These are phyloP conservation scores for Orius insidiosus DNA, from an alignment of 1,140 invertebrate species.

Conservation along the genomic window DNA sequence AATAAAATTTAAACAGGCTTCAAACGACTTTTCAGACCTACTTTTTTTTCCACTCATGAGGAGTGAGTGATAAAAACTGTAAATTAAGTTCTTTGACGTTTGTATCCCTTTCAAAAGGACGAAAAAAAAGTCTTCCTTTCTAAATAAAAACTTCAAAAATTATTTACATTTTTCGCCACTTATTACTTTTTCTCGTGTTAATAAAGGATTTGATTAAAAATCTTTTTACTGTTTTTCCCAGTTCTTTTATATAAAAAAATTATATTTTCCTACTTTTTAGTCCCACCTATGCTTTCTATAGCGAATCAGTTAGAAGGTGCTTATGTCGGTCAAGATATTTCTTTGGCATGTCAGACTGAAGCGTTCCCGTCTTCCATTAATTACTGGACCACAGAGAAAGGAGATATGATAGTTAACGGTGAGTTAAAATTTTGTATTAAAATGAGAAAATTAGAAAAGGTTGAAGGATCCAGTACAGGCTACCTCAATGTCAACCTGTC, in stretches of 20 bases:
- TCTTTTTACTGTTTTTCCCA: neutral
- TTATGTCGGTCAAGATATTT: slow-evolving; percentile 64
- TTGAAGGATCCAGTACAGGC: too few species aligned
- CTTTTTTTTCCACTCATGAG: too few species aligned
- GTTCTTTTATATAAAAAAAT: neutral
- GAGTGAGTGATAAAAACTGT: too few species aligned
- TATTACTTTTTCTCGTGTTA: neutral
- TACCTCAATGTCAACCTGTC: too few species aligned
- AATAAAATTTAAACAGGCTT: too few species aligned
- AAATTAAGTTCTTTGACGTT: too few species aligned
- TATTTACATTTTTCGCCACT: too few species aligned
- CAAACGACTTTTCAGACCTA: too few species aligned
- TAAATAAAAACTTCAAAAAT: too few species aligned
- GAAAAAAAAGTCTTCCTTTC: too few species aligned
- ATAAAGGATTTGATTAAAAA: slow-evolving; percentile 1
- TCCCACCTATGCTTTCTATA: slow-evolving; percentile 73
- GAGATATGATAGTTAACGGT: slow-evolving; percentile 80
- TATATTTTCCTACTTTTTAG: slow-evolving; percentile 29
- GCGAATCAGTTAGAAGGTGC: slow-evolving; percentile 70
- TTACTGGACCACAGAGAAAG: slow-evolving; percentile 69
- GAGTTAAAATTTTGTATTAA: slow-evolving; percentile 28
- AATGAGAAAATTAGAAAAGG: too few species aligned
- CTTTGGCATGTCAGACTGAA: slow-evolving; percentile 69
- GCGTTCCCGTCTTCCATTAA: slow-evolving; percentile 77
- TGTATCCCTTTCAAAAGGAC: too few species aligned